Conservation (phyloP, 2,797 vertebrate species). For the Hipposideros larvatus region DNA sequence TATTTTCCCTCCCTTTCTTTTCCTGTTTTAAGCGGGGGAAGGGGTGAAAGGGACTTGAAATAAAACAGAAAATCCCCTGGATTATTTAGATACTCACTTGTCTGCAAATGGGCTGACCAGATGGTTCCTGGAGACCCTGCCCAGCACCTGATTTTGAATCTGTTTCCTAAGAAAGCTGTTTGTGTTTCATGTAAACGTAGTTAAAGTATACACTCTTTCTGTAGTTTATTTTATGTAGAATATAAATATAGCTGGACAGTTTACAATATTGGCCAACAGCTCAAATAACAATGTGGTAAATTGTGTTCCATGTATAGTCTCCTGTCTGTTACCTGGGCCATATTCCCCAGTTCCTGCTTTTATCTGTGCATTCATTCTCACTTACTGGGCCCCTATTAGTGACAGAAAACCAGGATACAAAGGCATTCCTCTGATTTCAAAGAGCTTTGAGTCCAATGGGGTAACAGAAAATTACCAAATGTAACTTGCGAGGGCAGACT, state of each 20-base stretch:
- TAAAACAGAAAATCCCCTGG: conserved; percentile 33
- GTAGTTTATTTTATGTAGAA: background rate
- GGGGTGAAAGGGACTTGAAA: background rate
- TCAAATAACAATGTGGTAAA: background rate
- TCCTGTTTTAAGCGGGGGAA: background rate
- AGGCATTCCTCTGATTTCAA: background rate
- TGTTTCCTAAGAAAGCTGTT: conserved; percentile 55
- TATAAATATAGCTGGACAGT: background rate
- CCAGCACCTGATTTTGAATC: conserved; percentile 22
- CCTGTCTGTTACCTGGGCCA: background rate
- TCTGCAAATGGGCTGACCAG: background rate
- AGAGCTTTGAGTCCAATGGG: background rate
- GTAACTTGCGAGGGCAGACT: background rate
- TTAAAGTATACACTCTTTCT: background rate
- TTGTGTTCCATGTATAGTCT: background rate
- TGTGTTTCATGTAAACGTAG: conserved; percentile 66
- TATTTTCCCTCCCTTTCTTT: background rate
- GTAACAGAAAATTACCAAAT: background rate
- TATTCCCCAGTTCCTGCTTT: background rate
- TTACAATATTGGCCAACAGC: background rate
- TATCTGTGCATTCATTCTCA: background rate
- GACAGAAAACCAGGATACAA: background rate
- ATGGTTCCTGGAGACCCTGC: conserved; percentile 35
- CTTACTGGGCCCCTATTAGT: background rate
- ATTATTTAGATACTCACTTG: conserved; percentile 33